Evolutionary conservation across 2,113 vertebrate genomes (phyloP), one percentile per base, ranked within the genome.

Genomic region (Cryptomyrus ogoouensis): DNA sequence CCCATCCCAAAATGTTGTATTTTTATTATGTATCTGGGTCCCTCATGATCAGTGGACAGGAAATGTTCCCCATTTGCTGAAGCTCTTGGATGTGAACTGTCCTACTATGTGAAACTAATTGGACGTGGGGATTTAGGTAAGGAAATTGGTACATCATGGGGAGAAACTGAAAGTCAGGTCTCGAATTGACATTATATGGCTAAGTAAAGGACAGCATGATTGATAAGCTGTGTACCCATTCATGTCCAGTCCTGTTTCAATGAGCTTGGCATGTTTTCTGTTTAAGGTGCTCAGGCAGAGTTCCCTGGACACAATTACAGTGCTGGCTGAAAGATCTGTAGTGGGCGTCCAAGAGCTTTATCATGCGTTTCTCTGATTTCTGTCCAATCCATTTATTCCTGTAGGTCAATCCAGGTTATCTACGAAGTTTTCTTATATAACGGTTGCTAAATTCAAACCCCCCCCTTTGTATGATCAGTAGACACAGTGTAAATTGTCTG

Each of bases 41-140:
- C 70, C 47, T 80, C 31, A 15, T 80, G 74, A 35, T 46, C 35
- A 89, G 84, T 53, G 27, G 39, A 52, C 56, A 87, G 89, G 35
- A 91, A 80, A 86, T 83, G 86, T 74, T 90, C 77, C 58, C 80
- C 62, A 27, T 80, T 86, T 83, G 84, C 44, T 85, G 35, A 47
- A 87, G 24, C 49, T 88, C 58, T 24, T 85, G 90, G 87, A 91
- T 90, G 87, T 87, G 90, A 89, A 62, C 42, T 87, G 52, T 91
- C 89, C 66, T 53, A 44, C 42, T 80, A 90, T 53, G 89, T 89
- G 62, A 42, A 74, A 56, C 89, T 89, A 89, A 91, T 90, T 88
- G 90, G 83, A 90, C 89, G 70, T 90, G 88, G 91, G 84, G 90
- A 90, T 90, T 91, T 91, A 19, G 87, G 87, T 83, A 91, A 90